Percentiles rank a stretch among this genome's conserved stretches.
phyloP scores from a whole-genome alignment of 2,113 vertebrate genomes.

The Engystomops pustulosus region DNA sequence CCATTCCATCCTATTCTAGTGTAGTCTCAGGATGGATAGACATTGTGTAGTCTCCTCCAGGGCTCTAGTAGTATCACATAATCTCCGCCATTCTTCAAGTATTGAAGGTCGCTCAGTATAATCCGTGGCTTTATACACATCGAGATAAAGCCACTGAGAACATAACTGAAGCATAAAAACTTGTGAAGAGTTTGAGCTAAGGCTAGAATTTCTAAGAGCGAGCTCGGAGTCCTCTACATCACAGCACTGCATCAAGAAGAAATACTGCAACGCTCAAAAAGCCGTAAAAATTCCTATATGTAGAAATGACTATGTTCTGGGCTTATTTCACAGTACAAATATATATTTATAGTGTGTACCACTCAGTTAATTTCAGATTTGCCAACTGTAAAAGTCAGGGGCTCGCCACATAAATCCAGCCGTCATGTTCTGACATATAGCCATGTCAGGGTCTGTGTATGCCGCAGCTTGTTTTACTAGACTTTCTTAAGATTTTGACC shows the following conservation, averaged over 20 bases:
- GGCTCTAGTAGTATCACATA: neutral
- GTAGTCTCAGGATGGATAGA: neutral
- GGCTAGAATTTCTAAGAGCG: neutral
- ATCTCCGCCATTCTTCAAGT: neutral
- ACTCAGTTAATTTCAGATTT: neutral
- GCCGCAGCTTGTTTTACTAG: neutral
- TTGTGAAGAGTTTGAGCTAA: neutral
- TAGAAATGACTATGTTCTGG: neutral
- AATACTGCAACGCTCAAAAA: neutral
- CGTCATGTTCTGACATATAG: neutral
- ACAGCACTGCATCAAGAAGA: neutral
- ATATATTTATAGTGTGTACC: neutral
- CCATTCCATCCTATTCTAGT: neutral
- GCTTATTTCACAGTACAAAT: neutral
- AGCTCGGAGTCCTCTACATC: neutral
- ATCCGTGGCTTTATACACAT: neutral
- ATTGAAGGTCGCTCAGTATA: neutral
- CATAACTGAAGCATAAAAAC: too few relatives aligned
- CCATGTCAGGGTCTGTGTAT: neutral
- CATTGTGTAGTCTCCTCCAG: neutral
- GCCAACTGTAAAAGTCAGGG: constrained; percentile 3
- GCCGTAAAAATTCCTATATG: neutral
- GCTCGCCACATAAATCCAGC: neutral
- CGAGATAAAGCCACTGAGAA: too few relatives aligned
- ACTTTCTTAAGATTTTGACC: neutral